phyloP scores from a whole-genome alignment of 2,888 invertebrate species.

The Galeruca laticollis region DNA sequence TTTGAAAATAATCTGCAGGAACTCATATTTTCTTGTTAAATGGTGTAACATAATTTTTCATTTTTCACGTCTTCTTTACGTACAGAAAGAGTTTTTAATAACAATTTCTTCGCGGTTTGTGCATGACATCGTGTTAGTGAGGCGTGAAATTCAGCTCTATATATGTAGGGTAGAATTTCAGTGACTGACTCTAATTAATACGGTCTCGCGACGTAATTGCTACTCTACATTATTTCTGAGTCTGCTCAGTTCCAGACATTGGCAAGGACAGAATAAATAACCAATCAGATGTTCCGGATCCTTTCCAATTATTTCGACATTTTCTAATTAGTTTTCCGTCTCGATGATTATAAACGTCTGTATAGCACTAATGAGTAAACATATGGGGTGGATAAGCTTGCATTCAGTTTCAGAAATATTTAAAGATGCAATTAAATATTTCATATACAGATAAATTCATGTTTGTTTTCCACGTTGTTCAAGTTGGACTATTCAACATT shows the following conservation, averaged over 20 bases:
- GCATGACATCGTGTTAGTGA: constrained; percentile 7
- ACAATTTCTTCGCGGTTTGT: not conserved
- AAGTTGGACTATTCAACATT: no score
- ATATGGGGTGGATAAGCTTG: not conserved
- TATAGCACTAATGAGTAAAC: constrained; percentile 23
- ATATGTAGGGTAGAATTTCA: constrained; percentile 7
- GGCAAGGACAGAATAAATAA: constrained; percentile 35
- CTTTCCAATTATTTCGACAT: constrained; percentile 35
- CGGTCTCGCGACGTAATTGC: constrained; percentile 30
- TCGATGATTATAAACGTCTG: constrained; percentile 23
- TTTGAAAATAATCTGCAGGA: not conserved
- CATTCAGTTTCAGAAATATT: no score
- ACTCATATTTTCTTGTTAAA: not conserved
- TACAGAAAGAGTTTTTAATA: constrained; percentile 16
- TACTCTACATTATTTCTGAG: constrained; percentile 23
- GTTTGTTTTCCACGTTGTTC: no score
- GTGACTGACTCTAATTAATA: constrained; percentile 27
- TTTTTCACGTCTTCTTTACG: constrained; percentile 4
- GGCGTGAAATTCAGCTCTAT: constrained; percentile 6
- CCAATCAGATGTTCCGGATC: constrained; percentile 31
- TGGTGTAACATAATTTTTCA: not conserved
- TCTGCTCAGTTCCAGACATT: constrained; percentile 32
- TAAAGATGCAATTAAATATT: no score
- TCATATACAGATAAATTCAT: no score
- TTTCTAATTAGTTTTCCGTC: constrained; percentile 37